phyloP scores from a whole-genome alignment of 23 tunicate genomes.

The Styela clava region DNA sequence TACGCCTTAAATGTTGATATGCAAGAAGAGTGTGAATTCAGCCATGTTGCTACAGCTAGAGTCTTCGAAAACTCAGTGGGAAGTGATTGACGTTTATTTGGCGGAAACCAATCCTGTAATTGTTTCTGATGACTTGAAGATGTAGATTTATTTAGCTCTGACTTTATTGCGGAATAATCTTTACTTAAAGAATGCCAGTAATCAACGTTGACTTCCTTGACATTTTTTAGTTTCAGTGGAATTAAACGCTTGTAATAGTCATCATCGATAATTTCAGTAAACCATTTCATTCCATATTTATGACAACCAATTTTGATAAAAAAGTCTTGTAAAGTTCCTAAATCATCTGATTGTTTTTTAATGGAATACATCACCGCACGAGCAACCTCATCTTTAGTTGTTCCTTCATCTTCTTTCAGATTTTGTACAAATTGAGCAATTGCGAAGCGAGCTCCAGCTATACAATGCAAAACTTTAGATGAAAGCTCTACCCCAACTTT shows the following conservation, averaged over 20 bases:
- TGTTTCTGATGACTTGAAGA: neutral
- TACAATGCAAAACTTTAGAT: neutral
- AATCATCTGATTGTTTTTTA: neutral
- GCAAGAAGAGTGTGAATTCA: neutral
- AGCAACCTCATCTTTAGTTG: neutral
- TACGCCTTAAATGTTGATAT: neutral
- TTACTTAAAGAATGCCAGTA: neutral
- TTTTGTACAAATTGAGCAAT: neutral
- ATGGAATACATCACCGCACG: neutral
- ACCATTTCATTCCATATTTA: slow-evolving; percentile 2
- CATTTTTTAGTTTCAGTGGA: neutral
- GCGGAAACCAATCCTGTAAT: neutral
- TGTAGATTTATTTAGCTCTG: neutral
- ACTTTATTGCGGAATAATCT: neutral
- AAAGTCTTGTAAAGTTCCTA: neutral
- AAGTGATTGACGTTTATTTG: neutral
- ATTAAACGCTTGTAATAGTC: neutral
- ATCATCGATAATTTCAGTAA: neutral
- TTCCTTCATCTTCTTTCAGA: neutral
- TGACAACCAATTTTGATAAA: slow-evolving; percentile 5
- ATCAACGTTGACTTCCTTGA: neutral
- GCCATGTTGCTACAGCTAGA: neutral
- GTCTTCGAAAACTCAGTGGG: neutral
- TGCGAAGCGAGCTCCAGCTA: slow-evolving; percentile 1
- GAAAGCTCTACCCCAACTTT: neutral